phyloP scores from a whole-genome alignment of 2,888 invertebrate species.

The Callinectes sapidus region DNA sequence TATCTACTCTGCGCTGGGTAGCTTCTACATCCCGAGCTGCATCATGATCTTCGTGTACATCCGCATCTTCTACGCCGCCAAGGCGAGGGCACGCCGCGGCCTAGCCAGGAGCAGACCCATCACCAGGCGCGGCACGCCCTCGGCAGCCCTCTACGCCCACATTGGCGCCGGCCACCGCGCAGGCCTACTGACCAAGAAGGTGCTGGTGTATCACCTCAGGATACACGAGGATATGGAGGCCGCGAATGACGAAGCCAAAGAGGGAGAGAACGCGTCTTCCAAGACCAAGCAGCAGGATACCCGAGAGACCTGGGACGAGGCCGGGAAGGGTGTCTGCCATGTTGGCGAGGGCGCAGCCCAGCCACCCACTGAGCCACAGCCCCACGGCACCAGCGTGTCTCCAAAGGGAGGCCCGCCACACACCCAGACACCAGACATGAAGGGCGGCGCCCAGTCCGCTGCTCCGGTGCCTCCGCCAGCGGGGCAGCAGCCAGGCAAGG shows the following conservation, averaged over 20 bases:
- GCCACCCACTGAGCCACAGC: constrained; percentile 42
- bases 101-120: constrained; percentile 76
- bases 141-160: constrained; percentile 35
- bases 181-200: constrained; percentile 66
- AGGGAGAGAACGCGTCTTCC: constrained; percentile 50
- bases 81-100: constrained; percentile 91
- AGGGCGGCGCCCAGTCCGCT: constrained; percentile 92
- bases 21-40: constrained; percentile 99
- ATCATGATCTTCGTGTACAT: constrained; percentile 99
- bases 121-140: constrained; percentile 40
- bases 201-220: constrained; percentile 63
- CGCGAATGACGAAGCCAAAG: constrained; percentile 2
- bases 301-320: constrained; percentile 72
- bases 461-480: constrained; percentile 84
- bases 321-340: constrained; percentile 80
- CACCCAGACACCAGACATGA: constrained; percentile 93
- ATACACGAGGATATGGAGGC: constrained; percentile 51
- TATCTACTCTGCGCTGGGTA: constrained; percentile 97
- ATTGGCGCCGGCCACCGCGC: constrained; percentile 58
- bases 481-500: constrained; percentile 84
- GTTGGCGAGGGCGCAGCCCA: constrained; percentile 77
- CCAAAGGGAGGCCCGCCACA: constrained; percentile 57
- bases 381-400: constrained; percentile 44
- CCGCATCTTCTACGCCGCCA: constrained; percentile 97
- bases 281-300: constrained; percentile 61